phyloP scores from a whole-genome alignment of 2,797 vertebrate species.

The Pseudochirops cupreus region DNA sequence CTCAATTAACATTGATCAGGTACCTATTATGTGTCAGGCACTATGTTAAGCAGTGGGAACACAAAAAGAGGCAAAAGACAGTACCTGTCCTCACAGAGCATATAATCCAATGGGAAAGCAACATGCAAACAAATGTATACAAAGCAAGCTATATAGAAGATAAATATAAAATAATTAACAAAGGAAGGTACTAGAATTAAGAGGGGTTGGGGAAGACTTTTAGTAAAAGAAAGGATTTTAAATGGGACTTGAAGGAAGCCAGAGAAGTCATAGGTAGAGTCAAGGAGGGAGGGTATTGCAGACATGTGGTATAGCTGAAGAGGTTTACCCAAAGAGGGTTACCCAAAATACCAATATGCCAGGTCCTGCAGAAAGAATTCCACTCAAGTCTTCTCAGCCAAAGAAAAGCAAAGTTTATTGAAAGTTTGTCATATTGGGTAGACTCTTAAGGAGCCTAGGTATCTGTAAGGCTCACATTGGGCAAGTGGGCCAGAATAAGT shows the following conservation, averaged over 20 bases:
- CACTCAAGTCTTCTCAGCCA: too few relatives aligned
- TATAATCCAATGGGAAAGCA: background rate
- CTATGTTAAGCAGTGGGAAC: background rate
- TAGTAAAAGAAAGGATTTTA: background rate
- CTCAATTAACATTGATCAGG: too few relatives aligned
- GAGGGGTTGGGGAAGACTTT: background rate
- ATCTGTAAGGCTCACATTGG: too few relatives aligned
- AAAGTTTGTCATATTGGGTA: too few relatives aligned
- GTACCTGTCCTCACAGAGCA: background rate
- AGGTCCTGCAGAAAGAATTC: too few relatives aligned
- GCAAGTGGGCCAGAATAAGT: too few relatives aligned
- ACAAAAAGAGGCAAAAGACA: background rate
- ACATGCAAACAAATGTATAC: background rate
- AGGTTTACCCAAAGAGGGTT: too few relatives aligned
- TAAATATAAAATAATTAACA: too few relatives aligned
- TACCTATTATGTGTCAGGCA: background rate
- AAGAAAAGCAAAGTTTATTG: too few relatives aligned
- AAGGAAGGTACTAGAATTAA: background rate
- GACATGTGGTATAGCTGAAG: too few relatives aligned
- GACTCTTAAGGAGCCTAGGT: too few relatives aligned
- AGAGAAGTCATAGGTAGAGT: background rate
- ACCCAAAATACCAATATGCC: too few relatives aligned
- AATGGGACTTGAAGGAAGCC: background rate
- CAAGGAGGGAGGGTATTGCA: background rate
- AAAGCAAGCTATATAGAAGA: background rate